Evolutionary conservation across 2,113 vertebrate genomes (phyloP).

Genomic region (Dendrocopos noguchii): DNA sequence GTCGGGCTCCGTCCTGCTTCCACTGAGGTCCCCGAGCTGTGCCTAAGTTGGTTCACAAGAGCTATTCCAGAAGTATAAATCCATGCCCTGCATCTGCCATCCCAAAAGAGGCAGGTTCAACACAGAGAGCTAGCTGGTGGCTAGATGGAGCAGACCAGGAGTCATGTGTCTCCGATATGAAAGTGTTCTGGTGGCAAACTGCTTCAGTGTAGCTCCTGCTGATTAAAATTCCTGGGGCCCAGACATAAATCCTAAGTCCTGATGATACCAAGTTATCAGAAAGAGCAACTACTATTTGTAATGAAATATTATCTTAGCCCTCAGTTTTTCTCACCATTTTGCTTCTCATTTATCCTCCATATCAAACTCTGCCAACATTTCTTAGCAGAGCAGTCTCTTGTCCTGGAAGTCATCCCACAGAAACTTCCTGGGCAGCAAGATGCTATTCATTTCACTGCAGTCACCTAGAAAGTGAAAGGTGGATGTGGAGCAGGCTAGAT

Average conservation of each 20-base stretch:
- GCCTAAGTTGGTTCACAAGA: not conserved
- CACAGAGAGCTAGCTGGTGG: not conserved
- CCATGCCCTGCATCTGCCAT: not conserved
- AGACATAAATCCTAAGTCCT: not conserved
- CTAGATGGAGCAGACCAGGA: not conserved
- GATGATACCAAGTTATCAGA: not conserved
- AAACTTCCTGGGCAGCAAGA: not conserved
- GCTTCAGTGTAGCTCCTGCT: not conserved
- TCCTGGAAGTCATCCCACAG: not conserved
- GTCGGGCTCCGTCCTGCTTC: not conserved
- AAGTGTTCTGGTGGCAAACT: not conserved
- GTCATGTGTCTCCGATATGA: rapidly evolving
- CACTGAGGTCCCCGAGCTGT: not conserved
- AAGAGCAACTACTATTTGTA: not conserved
- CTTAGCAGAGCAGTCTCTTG: not conserved
- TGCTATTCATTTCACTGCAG: not conserved
- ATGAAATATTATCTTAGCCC: not conserved
- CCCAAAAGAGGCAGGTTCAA: not conserved
- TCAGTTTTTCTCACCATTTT: not conserved
- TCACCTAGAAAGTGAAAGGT: not conserved
- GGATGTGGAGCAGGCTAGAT: not conserved
- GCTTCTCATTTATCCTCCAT: not conserved
- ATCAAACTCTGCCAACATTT: not conserved
- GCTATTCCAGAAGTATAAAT: not conserved
- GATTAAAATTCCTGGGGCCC: not conserved